Base-by-base conservation (phyloP, 1,140 invertebrate species). In the Eriosoma lanigerum region DNA sequence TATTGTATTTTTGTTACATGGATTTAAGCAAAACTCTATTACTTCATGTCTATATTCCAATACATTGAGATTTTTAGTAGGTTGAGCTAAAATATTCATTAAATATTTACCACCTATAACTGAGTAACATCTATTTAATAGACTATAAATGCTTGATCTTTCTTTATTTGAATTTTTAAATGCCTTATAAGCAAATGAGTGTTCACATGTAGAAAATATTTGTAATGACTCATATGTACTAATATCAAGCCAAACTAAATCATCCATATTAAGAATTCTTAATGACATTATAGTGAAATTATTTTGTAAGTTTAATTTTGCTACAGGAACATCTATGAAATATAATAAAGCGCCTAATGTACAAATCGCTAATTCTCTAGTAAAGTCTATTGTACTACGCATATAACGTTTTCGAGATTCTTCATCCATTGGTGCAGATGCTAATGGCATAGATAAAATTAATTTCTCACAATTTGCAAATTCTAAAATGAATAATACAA, bases 41-140 rank as follows among this genome's bases (percentile, higher is more conserved):
- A 90, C 89, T 82, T 90, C 87, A 54, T 89, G 86, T 75, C 92
- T 86, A 82, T 89, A 85, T 26, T 89, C 85, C 21, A 93, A 84
- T 17, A 88, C 83, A 0, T 86, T 68, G 3, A 87, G 82, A 83
- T 92, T 85, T 64, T 88, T 88, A 9, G 88, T 88, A 8, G 92
- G 92, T 82, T 89, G 88, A 80, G 89, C 85, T 81, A 92, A 86
- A 84, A 91, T 88, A 72, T 86, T 84, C 85, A 88, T 89, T 54
- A 82, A 62, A 64, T 62, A 66, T 89, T 91, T 82, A 90, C 85
- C 83, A 88, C 88, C 1, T 92, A 93, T 82, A 88, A 88, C 83
- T 93, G 94, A 83, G 90, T 88, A 85, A 90, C 91, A 56, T 93
- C 88, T n/a, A 93, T 94, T 13, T 92, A 86, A 0, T 92, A 92